Conservation (phyloP, 2,888 invertebrate genomes). For the Macrosoma leucophasiata region DNA sequence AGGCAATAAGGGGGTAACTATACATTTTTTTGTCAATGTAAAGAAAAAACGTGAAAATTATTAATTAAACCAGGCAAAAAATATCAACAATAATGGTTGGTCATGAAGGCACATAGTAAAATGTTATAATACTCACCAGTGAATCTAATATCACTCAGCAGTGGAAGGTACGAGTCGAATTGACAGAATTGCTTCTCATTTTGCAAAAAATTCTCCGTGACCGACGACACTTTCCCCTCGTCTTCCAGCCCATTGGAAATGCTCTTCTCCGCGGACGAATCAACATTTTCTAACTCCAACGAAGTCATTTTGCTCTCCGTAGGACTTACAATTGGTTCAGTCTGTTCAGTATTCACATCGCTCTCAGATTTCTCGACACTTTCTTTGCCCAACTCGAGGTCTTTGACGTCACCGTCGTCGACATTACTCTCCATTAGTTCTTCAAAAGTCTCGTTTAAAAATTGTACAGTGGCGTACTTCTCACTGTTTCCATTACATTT, state of each 20-base stretch:
- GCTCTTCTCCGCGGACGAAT: slow-evolving; percentile 31
- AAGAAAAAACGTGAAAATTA: neutral
- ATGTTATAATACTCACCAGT: slow-evolving; percentile 50
- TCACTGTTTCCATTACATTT: slow-evolving; percentile 49
- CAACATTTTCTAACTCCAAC: slow-evolving; percentile 15
- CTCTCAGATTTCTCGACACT: slow-evolving; percentile 25
- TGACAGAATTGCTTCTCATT: slow-evolving; percentile 70
- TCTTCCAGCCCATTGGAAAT: slow-evolving; percentile 26
- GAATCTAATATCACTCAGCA: slow-evolving; percentile 64
- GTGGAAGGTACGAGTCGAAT: slow-evolving; percentile 49
- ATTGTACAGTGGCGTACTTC: slow-evolving; percentile 55
- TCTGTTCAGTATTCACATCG: slow-evolving; percentile 22
- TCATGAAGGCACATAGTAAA: too few relatives aligned
- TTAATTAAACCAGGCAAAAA: too few relatives aligned
- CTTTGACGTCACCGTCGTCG: slow-evolving; percentile 52
- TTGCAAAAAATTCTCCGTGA: slow-evolving; percentile 60
- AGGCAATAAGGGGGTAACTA: too few relatives aligned
- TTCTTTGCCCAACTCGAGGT: slow-evolving; percentile 35
- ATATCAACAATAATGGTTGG: too few relatives aligned
- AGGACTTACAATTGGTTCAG: slow-evolving; percentile 14
- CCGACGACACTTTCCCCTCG: slow-evolving; percentile 37
- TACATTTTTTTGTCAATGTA: neutral
- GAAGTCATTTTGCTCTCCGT: slow-evolving; percentile 10
- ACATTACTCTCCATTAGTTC: slow-evolving; percentile 66
- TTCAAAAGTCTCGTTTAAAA: slow-evolving; percentile 59